phyloP scores from a whole-genome alignment of 2,888 invertebrate species.

The Heliconius sara region DNA sequence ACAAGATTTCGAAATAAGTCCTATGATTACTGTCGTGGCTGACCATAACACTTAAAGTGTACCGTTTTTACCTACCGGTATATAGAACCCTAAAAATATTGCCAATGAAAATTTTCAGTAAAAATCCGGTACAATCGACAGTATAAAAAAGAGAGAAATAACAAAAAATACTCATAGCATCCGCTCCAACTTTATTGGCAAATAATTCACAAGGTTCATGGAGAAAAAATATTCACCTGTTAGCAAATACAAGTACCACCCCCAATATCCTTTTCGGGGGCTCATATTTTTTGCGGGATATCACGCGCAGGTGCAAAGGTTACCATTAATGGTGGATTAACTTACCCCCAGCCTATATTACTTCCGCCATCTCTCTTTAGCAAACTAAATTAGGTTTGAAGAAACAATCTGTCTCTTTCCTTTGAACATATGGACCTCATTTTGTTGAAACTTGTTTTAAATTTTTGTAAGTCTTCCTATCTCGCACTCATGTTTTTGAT shows the following conservation, averaged over 20 bases:
- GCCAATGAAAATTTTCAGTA: not conserved
- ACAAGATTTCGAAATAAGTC: no score
- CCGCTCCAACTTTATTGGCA: slow-evolving; percentile 2
- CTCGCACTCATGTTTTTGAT: no score
- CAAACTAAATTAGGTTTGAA: slow-evolving; percentile 8
- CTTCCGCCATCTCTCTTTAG: slow-evolving; percentile 48
- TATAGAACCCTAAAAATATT: not conserved
- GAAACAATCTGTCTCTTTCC: slow-evolving; percentile 24
- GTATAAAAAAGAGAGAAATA: not conserved
- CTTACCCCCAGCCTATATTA: slow-evolving; percentile 56
- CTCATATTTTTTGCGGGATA: slow-evolving; percentile 66
- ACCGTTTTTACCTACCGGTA: no score
- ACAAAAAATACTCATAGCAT: not conserved
- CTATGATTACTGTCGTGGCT: no score
- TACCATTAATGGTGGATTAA: slow-evolving; percentile 74
- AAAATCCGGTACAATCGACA: not conserved
- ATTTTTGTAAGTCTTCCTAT: no score
- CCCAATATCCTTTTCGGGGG: slow-evolving; percentile 57
- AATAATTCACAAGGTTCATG: slow-evolving; percentile 30
- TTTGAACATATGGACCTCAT: slow-evolving; percentile 23
- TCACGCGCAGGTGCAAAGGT: slow-evolving; percentile 73
- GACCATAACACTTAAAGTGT: no score
- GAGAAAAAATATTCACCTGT: slow-evolving; percentile 37
- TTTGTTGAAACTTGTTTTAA: not conserved
- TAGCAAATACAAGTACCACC: slow-evolving; percentile 40